Conservation (phyloP, 2,113 vertebrate genomes). For the Malurus elegans region DNA sequence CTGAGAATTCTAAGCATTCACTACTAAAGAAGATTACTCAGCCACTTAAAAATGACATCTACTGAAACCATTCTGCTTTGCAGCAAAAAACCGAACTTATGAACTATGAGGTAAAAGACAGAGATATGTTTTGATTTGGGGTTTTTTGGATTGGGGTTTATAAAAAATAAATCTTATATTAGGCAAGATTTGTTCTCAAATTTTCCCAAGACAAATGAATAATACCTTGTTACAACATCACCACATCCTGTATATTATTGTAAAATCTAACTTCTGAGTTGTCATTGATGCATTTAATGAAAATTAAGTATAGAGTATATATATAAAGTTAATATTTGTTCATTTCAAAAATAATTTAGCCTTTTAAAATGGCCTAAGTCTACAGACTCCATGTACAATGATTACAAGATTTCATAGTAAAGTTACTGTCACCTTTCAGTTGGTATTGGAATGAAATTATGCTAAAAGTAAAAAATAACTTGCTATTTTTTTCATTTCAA, state of each 20-base stretch:
- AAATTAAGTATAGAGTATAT: not conserved
- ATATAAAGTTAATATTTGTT: not conserved
- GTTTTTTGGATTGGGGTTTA: no score
- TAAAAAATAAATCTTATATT: not conserved
- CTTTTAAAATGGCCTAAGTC: not conserved
- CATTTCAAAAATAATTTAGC: not conserved
- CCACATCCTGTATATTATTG: not conserved
- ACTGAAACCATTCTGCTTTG: not conserved
- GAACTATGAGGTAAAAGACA: not conserved
- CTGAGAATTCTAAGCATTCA: not conserved
- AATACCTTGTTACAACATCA: conserved; percentile 11
- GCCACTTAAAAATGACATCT: not conserved
- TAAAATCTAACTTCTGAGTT: not conserved
- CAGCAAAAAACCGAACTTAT: not conserved
- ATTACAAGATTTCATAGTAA: not conserved
- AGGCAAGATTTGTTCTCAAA: not conserved
- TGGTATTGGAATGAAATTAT: not conserved
- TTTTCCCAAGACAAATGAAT: conserved; percentile 19
- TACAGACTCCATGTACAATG: not conserved
- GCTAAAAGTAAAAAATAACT: not conserved
- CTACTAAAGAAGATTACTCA: not conserved
- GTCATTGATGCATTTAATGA: not conserved
- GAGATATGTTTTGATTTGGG: not conserved
- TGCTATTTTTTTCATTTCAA: not conserved
- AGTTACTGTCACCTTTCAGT: not conserved